Conservation (phyloP, 1,140 invertebrate species). For the Belonocnema kinseyi region DNA sequence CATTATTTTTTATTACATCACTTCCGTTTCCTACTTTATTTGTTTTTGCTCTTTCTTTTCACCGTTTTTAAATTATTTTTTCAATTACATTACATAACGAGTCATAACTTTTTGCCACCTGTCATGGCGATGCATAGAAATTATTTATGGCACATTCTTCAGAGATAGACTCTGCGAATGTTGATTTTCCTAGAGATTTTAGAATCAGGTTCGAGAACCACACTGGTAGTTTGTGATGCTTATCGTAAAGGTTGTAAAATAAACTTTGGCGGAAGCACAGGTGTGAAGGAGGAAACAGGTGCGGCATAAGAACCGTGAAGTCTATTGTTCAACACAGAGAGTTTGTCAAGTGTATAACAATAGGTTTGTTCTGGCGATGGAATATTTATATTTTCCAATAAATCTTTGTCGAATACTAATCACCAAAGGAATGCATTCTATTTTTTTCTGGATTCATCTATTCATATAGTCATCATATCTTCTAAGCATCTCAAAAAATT, state of each 20-base stretch:
- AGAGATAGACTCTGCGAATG: conserved; percentile 7
- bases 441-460: too few relatives aligned
- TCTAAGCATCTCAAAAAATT: too few relatives aligned
- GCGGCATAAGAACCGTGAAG: conserved; percentile 31
- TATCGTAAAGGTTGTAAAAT: conserved; percentile 17
- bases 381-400: conserved; percentile 23
- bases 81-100: not conserved
- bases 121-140: conserved; percentile 6
- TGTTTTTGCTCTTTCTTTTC: not conserved
- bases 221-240: conserved; percentile 11
- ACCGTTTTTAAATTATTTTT: not conserved
- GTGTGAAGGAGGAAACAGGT: conserved; percentile 28
- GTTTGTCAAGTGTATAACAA: conserved; percentile 29
- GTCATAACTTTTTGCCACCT: not conserved
- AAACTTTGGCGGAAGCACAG: conserved; percentile 26
- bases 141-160: conserved; percentile 2
- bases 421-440: too few relatives aligned
- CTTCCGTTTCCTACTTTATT: not conserved
- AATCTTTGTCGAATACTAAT: conserved; percentile 22
- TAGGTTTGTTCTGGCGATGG: conserved; percentile 17
- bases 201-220: conserved; percentile 22
- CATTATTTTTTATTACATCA: not conserved
- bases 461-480: too few relatives aligned
- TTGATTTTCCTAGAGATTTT: conserved; percentile 26
- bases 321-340: conserved; percentile 21